Base-by-base conservation (phyloP, 2,797 vertebrate species). In the Lacerta viridis region DNA sequence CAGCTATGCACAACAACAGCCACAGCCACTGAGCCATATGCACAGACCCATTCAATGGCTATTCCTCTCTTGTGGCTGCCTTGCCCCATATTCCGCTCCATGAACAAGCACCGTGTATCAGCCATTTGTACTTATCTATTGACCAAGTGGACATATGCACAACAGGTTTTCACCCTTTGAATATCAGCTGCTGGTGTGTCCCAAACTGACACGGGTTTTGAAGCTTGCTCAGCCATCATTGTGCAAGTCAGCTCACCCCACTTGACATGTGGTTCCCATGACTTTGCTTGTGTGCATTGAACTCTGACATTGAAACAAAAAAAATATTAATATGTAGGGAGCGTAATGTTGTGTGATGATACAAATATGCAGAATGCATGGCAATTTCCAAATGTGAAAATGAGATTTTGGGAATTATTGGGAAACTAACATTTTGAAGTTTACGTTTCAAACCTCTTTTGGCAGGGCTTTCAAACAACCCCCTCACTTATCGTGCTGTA, bases 271-370 rank as follows among this genome's bases (percentile, higher is more conserved):
- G 7, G 36, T 29, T 68, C 39, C 43, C 80, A 10, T 43, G 39
- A 43, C 25, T 82, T 43, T 82, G 61, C 61, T 82, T 43, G 80
- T 15, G 39, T 68, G 39, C 41, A 27, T 20, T 82, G 80, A 82
- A 82, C 80, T 68, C 43, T 82, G 80, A 68, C 80, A 41, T 69
- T 43, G 36, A n/a, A 61, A 33, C 33, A 33, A 10, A 20, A 82
- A 68, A 80, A 82, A 82, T 82, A 33, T 82, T 66, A 82, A 82
- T 27, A 39, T 82, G 43, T 82, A 13, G 25, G 6, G 25, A 82
- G 80, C 39, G 3, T 82, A 41, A 68, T 66, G 29, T 69, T 82
- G 25, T 43, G 8, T 27, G 80, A 81, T 17, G 36, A 39, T 81
- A 66, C 61, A 68, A 68, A 68, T 41, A 82, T 29, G 27, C 80